Conservation (phyloP, 2,113 vertebrate species). For the Ceratotherium simum region DNA sequence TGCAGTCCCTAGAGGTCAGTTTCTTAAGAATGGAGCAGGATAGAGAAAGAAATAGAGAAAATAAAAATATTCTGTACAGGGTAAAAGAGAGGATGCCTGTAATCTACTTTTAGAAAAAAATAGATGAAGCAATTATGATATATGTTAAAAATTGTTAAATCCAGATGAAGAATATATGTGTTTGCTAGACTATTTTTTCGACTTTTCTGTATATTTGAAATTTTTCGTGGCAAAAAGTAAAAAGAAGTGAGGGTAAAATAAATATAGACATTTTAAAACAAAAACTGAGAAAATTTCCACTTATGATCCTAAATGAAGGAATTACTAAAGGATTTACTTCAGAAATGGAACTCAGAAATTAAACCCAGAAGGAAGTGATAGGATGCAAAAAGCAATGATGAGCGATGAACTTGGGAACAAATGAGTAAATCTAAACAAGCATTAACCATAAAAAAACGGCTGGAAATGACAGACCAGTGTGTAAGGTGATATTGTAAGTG, state of each 20-base stretch:
- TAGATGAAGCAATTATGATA: conserved; percentile 15
- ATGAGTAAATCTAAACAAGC: conserved; percentile 50
- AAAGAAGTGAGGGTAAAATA: conserved; percentile 56
- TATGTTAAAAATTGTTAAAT: conserved; percentile 55
- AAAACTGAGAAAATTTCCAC: conserved; percentile 61
- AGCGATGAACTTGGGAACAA: conserved; percentile 44
- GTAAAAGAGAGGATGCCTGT: neutral
- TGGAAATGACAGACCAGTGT: conserved; percentile 8
- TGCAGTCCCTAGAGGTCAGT: neutral
- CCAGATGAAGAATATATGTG: neutral
- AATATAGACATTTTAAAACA: conserved; percentile 61
- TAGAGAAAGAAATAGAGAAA: neutral
- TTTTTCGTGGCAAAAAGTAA: conserved; percentile 57
- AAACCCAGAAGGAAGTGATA: conserved; percentile 54
- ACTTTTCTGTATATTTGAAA: conserved; percentile 56
- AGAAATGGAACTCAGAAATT: conserved; percentile 42
- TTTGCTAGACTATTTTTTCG: conserved; percentile 40
- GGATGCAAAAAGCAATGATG: conserved; percentile 40
- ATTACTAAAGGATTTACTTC: conserved; percentile 62
- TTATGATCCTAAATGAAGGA: conserved; percentile 38
- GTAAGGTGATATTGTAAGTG: neutral
- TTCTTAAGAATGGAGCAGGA: neutral
- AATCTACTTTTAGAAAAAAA: conserved; percentile 41
- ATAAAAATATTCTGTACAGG: neutral
- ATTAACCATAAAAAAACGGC: conserved; percentile 31